Base-by-base conservation (phyloP, 2,113 vertebrate genomes). In the Fregetta grallaria region DNA sequence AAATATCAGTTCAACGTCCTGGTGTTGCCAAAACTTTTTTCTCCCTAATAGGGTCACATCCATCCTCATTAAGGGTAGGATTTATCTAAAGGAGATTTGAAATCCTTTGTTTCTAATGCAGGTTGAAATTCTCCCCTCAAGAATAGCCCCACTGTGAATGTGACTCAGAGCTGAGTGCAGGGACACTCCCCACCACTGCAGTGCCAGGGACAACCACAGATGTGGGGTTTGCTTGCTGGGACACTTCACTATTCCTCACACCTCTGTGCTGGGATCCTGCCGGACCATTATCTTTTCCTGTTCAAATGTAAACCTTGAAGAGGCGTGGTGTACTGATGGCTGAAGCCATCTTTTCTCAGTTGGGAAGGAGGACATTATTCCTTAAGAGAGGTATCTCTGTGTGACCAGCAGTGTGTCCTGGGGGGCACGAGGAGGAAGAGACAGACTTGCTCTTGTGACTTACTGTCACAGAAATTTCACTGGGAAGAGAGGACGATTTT, bases 111-210 rank as follows among this genome's bases (percentile, higher is more conserved):
- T 87, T 78, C 32, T 74, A 38, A 15, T 15, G 14, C n/a, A 89
- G 22, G 5, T 58, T 67, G 52, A 74, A 87, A 62, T 66, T 84
- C 3, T 72, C 6, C 16, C 4, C 27, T 63, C 19, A 13, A 29
- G 27, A 92, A 7, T 9, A 77, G 15, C 20, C 12, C 6, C 22
- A 32, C 3, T 25, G 27, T 52, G 22, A 23, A 19, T 65, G 34
- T 72, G 34, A 6, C 16, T 40, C 36, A 40, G 23, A 34, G 5
- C 6, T 30, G 18, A 52, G 14, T 15, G 12, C 15, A 40, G 29
- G 22, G 36, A 38, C 9, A 45, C 6, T 80, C 19, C 25, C 29
- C 38, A 65, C 19, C 0, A 0, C 13, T 29, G 30, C 2, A 2
- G 47, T 29, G 26, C 45, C 45, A 55, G 42, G 10, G 15, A 25